Evolutionary conservation across 2,888 invertebrate genomes (phyloP).

Genomic region (Acutogordius australiensis): DNA sequence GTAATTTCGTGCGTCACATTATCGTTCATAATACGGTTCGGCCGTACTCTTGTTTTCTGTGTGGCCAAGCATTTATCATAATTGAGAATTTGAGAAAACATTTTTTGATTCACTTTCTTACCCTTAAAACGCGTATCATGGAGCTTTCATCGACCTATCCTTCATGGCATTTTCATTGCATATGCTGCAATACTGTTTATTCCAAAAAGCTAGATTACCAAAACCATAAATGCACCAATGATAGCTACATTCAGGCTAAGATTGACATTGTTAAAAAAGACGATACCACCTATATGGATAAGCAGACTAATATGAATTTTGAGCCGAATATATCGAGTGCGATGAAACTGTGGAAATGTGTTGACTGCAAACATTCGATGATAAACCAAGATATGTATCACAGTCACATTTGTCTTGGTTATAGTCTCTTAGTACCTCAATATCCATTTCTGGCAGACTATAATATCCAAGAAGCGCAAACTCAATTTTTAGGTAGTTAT

Average conservation of each 20-base stretch:
- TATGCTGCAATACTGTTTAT: not conserved
- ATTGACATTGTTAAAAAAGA: no score
- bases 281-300: not conserved
- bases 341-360: no score
- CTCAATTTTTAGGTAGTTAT: not conserved
- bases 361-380: not conserved
- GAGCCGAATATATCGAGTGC: no score
- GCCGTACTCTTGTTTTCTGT: not conserved
- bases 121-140: not conserved
- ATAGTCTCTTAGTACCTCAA: not conserved
- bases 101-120: not conserved
- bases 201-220: not conserved
- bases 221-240: not conserved
- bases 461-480: not conserved
- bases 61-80: slow-evolving; percentile 3
- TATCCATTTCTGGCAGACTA: not conserved
- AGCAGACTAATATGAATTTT: not conserved
- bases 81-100: slow-evolving; percentile 6
- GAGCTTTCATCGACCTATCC: not conserved
- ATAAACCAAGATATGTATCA: not conserved
- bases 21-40: not conserved
- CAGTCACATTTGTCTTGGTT: not conserved
- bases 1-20: not conserved
- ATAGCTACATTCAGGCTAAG: not conserved
- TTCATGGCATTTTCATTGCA: not conserved